Evolutionary conservation across 2,888 invertebrate genomes (phyloP).

Genomic region (Alloplasta piceator): DNA sequence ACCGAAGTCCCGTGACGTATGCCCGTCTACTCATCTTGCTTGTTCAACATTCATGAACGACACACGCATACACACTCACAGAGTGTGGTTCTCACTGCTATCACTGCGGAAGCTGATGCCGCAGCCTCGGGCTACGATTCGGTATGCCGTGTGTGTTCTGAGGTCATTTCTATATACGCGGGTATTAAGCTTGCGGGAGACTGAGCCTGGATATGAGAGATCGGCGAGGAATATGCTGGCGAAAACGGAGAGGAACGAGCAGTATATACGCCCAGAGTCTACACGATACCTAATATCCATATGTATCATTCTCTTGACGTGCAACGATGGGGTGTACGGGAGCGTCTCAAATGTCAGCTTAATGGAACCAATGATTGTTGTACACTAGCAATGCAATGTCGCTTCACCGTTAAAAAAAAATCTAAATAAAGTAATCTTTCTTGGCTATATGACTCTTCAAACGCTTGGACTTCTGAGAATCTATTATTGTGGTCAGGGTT

Average conservation of each 20-base stretch:
- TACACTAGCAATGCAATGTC: conserved; percentile 27
- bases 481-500: too few species aligned
- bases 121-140: conserved; percentile 55
- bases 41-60: conserved; percentile 18
- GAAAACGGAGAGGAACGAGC: conserved; percentile 33
- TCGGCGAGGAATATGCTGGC: conserved; percentile 30
- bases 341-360: conserved; percentile 62
- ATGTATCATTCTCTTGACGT: conserved; percentile 23
- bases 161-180: not conserved
- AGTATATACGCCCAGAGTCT: not conserved
- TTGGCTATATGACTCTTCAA: too few species aligned
- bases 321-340: not conserved
- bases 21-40: conserved; percentile 42
- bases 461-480: too few species aligned
- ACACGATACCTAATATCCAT: conserved; percentile 9
- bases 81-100: conserved; percentile 10
- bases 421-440: too few species aligned
- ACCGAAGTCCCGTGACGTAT: conserved; percentile 63
- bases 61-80: not conserved
- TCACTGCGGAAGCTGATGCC: conserved; percentile 46
- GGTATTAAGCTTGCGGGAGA: conserved; percentile 40
- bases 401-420: conserved; percentile 10
- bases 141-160: conserved; percentile 43
- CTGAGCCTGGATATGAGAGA: conserved; percentile 35
- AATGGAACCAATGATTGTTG: conserved; percentile 46